Evolutionary conservation across 1,140 invertebrate species (phyloP).

Genomic region (Hypothenemus hampei): DNA sequence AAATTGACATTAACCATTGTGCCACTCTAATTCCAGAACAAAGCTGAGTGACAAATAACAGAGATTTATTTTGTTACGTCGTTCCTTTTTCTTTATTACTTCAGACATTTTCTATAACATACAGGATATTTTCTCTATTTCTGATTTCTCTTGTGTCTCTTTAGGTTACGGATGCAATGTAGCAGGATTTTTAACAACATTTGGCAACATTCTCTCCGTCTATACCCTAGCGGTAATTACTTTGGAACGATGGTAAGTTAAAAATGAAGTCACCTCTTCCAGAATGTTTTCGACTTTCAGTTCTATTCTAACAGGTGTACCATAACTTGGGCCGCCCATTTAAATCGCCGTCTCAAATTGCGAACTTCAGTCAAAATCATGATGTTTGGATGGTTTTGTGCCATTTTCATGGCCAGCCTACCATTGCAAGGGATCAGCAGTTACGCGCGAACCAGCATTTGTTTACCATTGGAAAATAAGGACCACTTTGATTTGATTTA

Average conservation of each 20-base stretch:
- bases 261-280: not conserved
- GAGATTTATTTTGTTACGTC: too few species aligned
- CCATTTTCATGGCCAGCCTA: conserved; percentile 65
- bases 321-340: conserved; percentile 77
- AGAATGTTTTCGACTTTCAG: not conserved
- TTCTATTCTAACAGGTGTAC: conserved; percentile 45
- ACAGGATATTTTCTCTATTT: too few species aligned
- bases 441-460: conserved; percentile 66
- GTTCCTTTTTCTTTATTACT: too few species aligned
- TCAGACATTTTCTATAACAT: too few species aligned
- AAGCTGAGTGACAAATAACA: too few species aligned
- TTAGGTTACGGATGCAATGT: conserved; percentile 68
- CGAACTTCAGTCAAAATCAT: conserved; percentile 66
- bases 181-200: conserved; percentile 83
- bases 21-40: too few species aligned
- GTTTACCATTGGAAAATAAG: conserved; percentile 64
- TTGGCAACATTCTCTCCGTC: conserved; percentile 79
- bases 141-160: too few species aligned
- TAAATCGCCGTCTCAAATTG: conserved; percentile 65
- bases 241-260: conserved; percentile 71
- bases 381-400: conserved; percentile 70
- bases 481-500: conserved; percentile 62
- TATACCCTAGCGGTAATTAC: conserved; percentile 84
- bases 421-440: conserved; percentile 76
- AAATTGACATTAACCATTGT: too few species aligned